These are phyloP conservation scores for Morinoia aosen DNA, from an alignment of 2,888 invertebrate species.

Conservation along the genomic window DNA sequence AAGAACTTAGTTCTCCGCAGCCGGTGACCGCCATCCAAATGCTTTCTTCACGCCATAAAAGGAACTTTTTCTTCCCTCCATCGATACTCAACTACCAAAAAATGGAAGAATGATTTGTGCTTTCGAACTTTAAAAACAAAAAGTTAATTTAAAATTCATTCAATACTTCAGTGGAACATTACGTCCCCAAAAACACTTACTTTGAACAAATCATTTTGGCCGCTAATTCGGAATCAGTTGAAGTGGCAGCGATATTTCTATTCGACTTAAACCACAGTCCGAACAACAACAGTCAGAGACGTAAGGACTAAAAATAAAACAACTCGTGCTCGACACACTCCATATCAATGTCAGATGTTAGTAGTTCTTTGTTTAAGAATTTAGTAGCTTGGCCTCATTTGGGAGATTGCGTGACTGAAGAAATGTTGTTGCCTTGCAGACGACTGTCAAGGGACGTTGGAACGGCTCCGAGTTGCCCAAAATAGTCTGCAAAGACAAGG, in stretches of 20 bases:
- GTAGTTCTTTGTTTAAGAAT: slow-evolving; percentile 8
- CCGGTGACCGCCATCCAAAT: background rate
- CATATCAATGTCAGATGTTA: background rate
- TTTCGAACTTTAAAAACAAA: background rate
- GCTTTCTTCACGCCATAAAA: background rate
- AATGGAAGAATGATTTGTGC: background rate
- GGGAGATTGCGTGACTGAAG: background rate
- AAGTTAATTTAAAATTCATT: background rate
- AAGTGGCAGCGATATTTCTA: background rate
- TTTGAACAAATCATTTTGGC: background rate
- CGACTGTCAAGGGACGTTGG: background rate
- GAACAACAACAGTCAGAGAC: background rate
- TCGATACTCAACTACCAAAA: background rate
- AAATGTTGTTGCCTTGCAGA: background rate
- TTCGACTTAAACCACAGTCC: background rate
- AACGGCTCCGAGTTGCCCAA: background rate
- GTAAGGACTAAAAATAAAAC: background rate
- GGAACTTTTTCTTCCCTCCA: background rate
- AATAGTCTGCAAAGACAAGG: background rate
- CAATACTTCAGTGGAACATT: background rate
- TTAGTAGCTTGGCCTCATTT: background rate
- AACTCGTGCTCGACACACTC: background rate
- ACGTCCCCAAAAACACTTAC: background rate
- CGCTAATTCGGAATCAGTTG: background rate
- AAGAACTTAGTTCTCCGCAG: slow-evolving; percentile 4